Base-by-base conservation (phyloP, 2,113 vertebrate species). In the Isichthys henryi region DNA sequence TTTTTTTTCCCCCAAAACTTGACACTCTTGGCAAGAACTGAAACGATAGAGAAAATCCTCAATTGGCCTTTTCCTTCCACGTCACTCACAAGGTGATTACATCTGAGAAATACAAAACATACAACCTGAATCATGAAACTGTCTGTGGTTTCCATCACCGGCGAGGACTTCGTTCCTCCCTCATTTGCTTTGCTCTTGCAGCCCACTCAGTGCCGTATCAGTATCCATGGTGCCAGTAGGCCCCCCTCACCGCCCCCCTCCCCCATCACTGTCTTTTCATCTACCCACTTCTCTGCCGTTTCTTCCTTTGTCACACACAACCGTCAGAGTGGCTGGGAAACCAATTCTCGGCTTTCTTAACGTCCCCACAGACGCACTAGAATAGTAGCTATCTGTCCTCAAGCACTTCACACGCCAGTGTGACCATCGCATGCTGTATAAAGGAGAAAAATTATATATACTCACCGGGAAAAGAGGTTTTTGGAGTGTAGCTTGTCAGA, bases 181-280 rank as follows among this genome's bases (percentile, higher is more conserved):
- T 39, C 43, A 11, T 83, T 27, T 66, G n/a, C n/a, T 90, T 39
- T 23, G 49, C 58, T 86, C 9, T 19, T 39, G 2, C 27, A 19
- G 50, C 9, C 35, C 31, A 23, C 86, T 49, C 4, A n/a, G 31
- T 88, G 48, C 87, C 49, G 52, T 90, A 88, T 58, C 53, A 88
- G 53, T 48, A 21, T 56, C 45, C 62, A 53, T 17, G 48, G 74
- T 10, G 83, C 39, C 31, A 15, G 21, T 23, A 48, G 56, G 77
- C 52, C 27, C 52, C 52, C 50, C 3, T 3, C 23, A 2, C 39
- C 39, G 39, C 86, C 48, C 6, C 8, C 48, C 77, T 49, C 43
- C 77, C 80, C 19, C 77, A 48, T 85, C 53, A 84, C 74, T 89
- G 91, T 91, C 88, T 89, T 92, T 92, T 86, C 82, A 88, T 91